Evolutionary conservation across 2,797 vertebrate species (phyloP).

Genomic region (Remorina albescens): DNA sequence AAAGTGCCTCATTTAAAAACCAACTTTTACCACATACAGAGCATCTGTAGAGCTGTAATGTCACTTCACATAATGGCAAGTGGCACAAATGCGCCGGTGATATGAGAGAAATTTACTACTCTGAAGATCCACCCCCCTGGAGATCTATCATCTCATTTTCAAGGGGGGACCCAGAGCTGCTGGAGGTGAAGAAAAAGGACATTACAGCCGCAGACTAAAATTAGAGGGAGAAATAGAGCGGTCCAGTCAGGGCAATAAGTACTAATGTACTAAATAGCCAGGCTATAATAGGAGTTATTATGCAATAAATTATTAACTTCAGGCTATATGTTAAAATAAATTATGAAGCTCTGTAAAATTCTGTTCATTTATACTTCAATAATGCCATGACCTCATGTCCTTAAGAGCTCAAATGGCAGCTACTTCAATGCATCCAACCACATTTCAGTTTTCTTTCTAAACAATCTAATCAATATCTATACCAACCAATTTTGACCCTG

Average conservation of each 20-base stretch:
- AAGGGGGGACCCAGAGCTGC: constrained; percentile 31
- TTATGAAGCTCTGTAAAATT: constrained; percentile 12
- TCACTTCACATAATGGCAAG: constrained; percentile 47
- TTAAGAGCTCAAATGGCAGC: not conserved
- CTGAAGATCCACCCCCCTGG: constrained; percentile 50
- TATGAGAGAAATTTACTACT: constrained; percentile 62
- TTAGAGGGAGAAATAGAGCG: constrained; percentile 50
- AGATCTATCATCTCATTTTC: constrained; percentile 65
- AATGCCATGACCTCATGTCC: constrained; percentile 14
- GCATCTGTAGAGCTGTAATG: constrained; percentile 25
- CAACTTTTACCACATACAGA: constrained; percentile 40
- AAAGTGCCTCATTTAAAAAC: constrained; percentile 56
- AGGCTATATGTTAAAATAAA: constrained; percentile 41
- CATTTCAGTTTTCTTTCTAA: constrained; percentile 1
- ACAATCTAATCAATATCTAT: constrained; percentile 18
- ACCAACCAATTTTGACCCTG: not conserved
- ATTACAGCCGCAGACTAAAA: constrained; percentile 55
- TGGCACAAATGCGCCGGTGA: constrained; percentile 48
- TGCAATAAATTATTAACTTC: constrained; percentile 53
- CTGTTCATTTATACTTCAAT: constrained; percentile 8
- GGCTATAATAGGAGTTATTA: constrained; percentile 47
- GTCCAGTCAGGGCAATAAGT: constrained; percentile 21
- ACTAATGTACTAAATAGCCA: constrained; percentile 38
- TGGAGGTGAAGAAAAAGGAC: constrained; percentile 62
- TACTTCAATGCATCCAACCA: constrained; percentile 7